Evolutionary conservation across 2,888 invertebrate genomes (phyloP), one percentile per base, ranked within the genome.

Genomic region (Coenonympha arcania): DNA sequence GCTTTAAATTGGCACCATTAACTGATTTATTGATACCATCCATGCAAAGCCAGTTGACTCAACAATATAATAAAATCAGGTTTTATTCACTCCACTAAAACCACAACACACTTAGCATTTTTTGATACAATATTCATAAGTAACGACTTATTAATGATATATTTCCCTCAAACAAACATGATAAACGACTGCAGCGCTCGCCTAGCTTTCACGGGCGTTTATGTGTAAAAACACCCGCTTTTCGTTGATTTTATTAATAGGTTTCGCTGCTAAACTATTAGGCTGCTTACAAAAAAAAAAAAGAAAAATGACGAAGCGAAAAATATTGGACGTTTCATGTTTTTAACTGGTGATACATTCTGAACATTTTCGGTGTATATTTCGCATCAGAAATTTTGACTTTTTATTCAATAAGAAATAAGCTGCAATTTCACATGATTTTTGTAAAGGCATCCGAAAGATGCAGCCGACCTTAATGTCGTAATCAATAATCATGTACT

Each of bases 71-170:
- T n/a, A n/a, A n/a, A 60, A 22, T 34, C 31, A 28, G n/a, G 8
- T n/a, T 15, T 36, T 28, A 36, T 31, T 24, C 48, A 26, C 8
- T 37, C 13, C 5, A 13, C 37, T 8, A 11, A 13, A 6, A 13
- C 8, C 9, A 15, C 22, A 16, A 15, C 22, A 16, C 24, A 26
- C 19, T 36, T 30, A 31, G 15, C 11, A 22, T 59, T 45, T 46
- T 48, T 44, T 34, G 40, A 44, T 47, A 48, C 43, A 48, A 54
- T 58, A 52, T 51, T 37, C 57, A 55, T 57, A 55, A 54, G 56
- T 59, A 61, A 55, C 54, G 48, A 52, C 42, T 55, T 58, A 55
- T 55, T 56, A 56, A 58, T 57, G 55, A 51, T 43, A 55, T 48
- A 43, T 58, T 57, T 54, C 36, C 40, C 20, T 34, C 41, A 34